These are phyloP conservation scores for Eumacrocentrus americanus DNA, from an alignment of 2,888 invertebrate genomes.

Conservation along the genomic window DNA sequence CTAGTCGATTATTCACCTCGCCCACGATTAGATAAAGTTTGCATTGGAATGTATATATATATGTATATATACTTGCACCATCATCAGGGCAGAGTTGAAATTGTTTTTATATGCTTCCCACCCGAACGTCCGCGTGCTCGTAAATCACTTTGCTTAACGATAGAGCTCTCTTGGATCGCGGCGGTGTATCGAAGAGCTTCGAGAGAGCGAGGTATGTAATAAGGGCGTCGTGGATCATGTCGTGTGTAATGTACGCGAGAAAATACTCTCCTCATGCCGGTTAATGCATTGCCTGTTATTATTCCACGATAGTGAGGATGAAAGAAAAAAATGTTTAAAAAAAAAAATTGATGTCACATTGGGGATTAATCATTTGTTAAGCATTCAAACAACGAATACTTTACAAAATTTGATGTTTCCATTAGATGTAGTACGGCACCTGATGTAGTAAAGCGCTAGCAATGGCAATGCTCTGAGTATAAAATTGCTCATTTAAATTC, in stretches of 20 bases:
- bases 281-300: conserved; percentile 9
- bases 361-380: background rate
- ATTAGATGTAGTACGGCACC: too few species aligned
- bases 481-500: too few species aligned
- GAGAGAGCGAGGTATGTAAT: conserved; percentile 18
- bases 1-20: conserved; percentile 1
- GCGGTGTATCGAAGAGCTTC: conserved; percentile 13
- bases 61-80: background rate
- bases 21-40: conserved; percentile 14
- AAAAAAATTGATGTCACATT: background rate
- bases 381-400: background rate
- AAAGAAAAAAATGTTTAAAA: background rate
- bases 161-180: conserved; percentile 14
- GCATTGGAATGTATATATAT: background rate
- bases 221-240: conserved; percentile 31
- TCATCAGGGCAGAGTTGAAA: background rate
- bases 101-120: conserved; percentile 5
- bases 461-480: too few species aligned
- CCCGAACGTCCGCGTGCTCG: conserved; percentile 11
- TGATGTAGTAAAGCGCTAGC: too few species aligned
- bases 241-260: conserved; percentile 9
- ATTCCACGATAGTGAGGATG: background rate
- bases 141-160: conserved; percentile 30
- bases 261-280: conserved; percentile 13
- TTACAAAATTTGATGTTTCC: background rate